Evolutionary conservation across 2,797 vertebrate genomes (phyloP).

Genomic region (Iguana delicatissima): DNA sequence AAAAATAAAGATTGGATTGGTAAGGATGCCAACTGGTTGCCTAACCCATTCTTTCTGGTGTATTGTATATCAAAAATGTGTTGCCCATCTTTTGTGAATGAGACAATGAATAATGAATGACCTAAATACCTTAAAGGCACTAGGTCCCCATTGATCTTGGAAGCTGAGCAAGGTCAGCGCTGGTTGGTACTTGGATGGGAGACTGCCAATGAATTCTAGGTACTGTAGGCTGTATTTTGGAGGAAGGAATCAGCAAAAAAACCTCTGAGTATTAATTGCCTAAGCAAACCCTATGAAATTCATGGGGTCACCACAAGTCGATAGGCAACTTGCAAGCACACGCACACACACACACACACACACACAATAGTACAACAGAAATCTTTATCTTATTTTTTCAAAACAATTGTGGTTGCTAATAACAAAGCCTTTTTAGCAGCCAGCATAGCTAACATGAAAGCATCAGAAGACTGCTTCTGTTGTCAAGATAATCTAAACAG

Average conservation of each 20-base stretch:
- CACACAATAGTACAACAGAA: conserved; percentile 33
- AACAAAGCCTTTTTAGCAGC: conserved; percentile 59
- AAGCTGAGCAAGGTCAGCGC: no score
- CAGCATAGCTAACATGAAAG: conserved; percentile 57
- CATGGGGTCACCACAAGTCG: no score
- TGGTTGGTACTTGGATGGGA: no score
- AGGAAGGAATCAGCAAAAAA: no score
- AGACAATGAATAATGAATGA: conserved; percentile 56
- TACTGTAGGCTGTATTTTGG: no score
- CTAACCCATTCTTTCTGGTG: conserved; percentile 42
- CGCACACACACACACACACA: no score
- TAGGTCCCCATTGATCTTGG: no score
- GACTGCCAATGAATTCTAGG: no score
- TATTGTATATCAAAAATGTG: conserved; percentile 56
- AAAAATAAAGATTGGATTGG: neutral
- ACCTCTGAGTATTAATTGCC: no score
- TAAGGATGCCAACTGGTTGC: neutral
- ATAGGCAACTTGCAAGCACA: no score
- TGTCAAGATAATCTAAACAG: conserved; percentile 48
- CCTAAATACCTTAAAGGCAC: no score
- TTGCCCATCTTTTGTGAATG: conserved; percentile 40
- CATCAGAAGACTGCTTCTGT: conserved; percentile 15
- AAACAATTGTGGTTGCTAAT: conserved; percentile 65
- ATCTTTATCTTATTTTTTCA: conserved; percentile 33
- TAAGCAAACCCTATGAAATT: no score